Conservation (phyloP, 1,140 invertebrate genomes). For the Protaetia brevitarsis region DNA sequence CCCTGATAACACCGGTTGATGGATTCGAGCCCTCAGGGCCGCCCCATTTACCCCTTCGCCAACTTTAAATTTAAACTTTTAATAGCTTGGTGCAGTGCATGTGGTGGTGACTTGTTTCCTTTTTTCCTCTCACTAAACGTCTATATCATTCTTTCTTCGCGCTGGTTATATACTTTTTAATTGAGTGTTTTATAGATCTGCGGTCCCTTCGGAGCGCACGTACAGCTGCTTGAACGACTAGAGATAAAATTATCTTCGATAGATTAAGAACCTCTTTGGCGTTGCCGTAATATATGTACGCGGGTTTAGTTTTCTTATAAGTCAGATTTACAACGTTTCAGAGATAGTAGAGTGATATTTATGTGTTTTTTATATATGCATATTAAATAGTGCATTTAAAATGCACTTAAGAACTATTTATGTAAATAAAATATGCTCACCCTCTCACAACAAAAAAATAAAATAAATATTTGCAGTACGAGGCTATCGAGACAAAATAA, state of each 20-base stretch:
- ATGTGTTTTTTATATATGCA: neutral
- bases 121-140: neutral
- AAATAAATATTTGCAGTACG: no score
- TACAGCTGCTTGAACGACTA: neutral
- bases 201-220: neutral
- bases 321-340: neutral
- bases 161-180: constrained; percentile 6
- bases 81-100: constrained; percentile 7
- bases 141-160: constrained; percentile 11
- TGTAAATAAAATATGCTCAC: no score
- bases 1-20: constrained; percentile 9
- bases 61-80: constrained; percentile 19
- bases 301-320: neutral
- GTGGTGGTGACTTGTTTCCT: neutral
- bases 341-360: neutral
- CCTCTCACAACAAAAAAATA: no score
- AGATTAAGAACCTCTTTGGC: neutral
- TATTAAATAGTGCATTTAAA: neutral
- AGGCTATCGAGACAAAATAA: no score
- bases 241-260: constrained; percentile 9
- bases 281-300: neutral
- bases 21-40: constrained; percentile 4
- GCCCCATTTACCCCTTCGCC: constrained; percentile 7
- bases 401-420: neutral
- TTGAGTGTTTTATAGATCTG: neutral